A percentile compares a stretch with the other conserved stretches of the same genome.
phyloP scores from a whole-genome alignment of 2,888 invertebrate species.

The Acleris literana region DNA sequence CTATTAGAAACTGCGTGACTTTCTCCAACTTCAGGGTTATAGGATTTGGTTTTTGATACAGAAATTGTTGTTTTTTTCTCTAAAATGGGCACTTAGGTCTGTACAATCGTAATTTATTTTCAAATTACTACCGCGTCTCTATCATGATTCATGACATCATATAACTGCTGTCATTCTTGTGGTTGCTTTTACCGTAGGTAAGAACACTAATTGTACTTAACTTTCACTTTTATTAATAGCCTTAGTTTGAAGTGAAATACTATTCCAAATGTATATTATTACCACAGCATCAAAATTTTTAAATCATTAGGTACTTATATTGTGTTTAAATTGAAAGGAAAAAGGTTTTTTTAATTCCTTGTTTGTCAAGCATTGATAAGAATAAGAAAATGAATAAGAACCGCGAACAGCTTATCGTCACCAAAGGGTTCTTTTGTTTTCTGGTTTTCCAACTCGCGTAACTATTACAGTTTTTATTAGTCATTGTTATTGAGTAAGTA shows the following conservation, averaged over 20 bases:
- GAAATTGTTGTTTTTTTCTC: not conserved
- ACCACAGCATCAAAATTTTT: not conserved
- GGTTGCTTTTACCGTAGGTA: not conserved
- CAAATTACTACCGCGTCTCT: not conserved
- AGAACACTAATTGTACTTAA: slow-evolving; percentile 13
- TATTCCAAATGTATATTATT: not conserved
- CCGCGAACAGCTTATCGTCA: not conserved
- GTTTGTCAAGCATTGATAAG: too few species aligned
- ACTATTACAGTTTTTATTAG: slow-evolving; percentile 27
- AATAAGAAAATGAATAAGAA: not conserved
- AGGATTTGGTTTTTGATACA: not conserved
- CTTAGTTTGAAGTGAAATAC: slow-evolving; percentile 12
- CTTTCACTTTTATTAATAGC: slow-evolving; percentile 28
- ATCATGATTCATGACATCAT: slow-evolving; percentile 3
- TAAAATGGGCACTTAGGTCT: not conserved
- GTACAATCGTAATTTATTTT: slow-evolving; percentile 4
- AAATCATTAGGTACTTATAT: too few species aligned
- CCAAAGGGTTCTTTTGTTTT: slow-evolving; percentile 6
- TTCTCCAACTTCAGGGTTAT: not conserved
- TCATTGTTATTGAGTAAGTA: slow-evolving; percentile 38
- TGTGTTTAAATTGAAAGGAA: too few species aligned
- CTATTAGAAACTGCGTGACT: not conserved
- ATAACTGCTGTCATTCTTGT: slow-evolving; percentile 14
- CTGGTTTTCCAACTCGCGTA: slow-evolving; percentile 8
- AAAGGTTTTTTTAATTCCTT: too few species aligned